phyloP scores from a whole-genome alignment of 2,888 invertebrate genomes.

The Parnassius orleans region DNA sequence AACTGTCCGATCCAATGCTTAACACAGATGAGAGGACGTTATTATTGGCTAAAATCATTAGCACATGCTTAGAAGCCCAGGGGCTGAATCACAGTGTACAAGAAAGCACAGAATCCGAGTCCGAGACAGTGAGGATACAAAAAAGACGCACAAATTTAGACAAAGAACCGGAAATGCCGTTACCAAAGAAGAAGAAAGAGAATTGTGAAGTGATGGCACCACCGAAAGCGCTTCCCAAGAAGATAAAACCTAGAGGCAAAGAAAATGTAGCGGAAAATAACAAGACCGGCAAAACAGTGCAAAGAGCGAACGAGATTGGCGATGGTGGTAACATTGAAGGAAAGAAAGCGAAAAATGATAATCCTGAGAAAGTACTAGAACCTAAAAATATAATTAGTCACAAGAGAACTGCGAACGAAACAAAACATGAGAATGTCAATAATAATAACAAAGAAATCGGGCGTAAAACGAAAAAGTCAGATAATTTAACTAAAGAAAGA shows the following conservation, averaged over 20 bases:
- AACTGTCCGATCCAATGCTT: slow-evolving; percentile 53
- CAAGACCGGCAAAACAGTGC: not conserved
- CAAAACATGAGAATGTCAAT: not conserved
- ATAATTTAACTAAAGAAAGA: not conserved
- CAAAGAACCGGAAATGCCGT: slow-evolving; percentile 35
- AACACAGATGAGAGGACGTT: slow-evolving; percentile 59
- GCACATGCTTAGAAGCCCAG: slow-evolving; percentile 55
- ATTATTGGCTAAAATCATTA: slow-evolving; percentile 56
- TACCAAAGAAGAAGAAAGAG: slow-evolving; percentile 33
- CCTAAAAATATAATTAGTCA: not conserved
- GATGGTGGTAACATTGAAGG: too few relatives aligned
- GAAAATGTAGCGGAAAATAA: slow-evolving; percentile 30
- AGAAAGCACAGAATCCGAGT: slow-evolving; percentile 45
- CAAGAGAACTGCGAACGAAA: not conserved
- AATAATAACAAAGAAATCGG: not conserved
- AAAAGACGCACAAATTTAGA: slow-evolving; percentile 37
- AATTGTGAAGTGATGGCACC: slow-evolving; percentile 59
- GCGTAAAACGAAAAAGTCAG: too few relatives aligned
- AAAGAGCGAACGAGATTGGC: not conserved
- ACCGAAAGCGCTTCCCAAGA: slow-evolving; percentile 60
- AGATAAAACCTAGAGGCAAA: slow-evolving; percentile 46
- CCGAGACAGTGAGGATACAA: slow-evolving; percentile 39
- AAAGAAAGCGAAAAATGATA: not conserved
- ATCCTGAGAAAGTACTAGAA: not conserved
- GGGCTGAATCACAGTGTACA: slow-evolving; percentile 28